phyloP scores from a whole-genome alignment of 2,888 invertebrate genomes.

The Tiphia femorata region DNA sequence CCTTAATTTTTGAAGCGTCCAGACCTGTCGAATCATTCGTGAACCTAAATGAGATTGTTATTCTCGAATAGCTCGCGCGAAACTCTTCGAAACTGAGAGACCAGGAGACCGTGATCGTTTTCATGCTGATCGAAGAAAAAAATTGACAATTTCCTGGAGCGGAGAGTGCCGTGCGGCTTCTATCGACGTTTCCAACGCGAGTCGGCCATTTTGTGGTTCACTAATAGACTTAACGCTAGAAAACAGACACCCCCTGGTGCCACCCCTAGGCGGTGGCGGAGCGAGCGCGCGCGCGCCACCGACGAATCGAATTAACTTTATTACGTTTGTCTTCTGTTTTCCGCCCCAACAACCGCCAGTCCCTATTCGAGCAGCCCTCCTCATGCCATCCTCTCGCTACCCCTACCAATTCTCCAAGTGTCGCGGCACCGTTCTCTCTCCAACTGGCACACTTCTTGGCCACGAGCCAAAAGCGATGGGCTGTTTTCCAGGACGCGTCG shows the following conservation, averaged over 20 bases:
- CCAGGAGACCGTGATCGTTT: no score
- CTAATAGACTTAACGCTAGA: slow-evolving; percentile 61
- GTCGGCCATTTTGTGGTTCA: slow-evolving; percentile 53
- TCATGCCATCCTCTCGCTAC: slow-evolving; percentile 13
- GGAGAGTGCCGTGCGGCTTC: no score
- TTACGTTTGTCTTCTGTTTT: slow-evolving; percentile 66
- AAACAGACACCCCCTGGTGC: slow-evolving; percentile 56
- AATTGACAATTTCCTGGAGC: no score
- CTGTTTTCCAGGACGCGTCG: no score
- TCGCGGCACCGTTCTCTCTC: background rate
- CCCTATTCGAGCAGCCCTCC: slow-evolving; percentile 41
- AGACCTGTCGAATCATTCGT: no score
- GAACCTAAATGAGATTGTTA: no score
- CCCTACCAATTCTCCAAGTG: background rate
- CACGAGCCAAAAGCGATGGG: background rate
- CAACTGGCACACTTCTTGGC: background rate
- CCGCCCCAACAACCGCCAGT: slow-evolving; percentile 55
- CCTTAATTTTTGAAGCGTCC: no score
- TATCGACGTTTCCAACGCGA: slow-evolving; percentile 42
- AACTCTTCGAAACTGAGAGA: no score
- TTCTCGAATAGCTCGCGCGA: no score
- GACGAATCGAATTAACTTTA: slow-evolving; percentile 67
- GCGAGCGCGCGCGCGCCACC: slow-evolving; percentile 24
- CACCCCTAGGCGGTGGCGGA: slow-evolving; percentile 27
- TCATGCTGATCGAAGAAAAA: no score